Percentiles rank a stretch among this genome's conserved stretches.
Evolutionary conservation across 2,888 invertebrate species (phyloP).

Genomic region (Amphipyra tragopoginis): DNA sequence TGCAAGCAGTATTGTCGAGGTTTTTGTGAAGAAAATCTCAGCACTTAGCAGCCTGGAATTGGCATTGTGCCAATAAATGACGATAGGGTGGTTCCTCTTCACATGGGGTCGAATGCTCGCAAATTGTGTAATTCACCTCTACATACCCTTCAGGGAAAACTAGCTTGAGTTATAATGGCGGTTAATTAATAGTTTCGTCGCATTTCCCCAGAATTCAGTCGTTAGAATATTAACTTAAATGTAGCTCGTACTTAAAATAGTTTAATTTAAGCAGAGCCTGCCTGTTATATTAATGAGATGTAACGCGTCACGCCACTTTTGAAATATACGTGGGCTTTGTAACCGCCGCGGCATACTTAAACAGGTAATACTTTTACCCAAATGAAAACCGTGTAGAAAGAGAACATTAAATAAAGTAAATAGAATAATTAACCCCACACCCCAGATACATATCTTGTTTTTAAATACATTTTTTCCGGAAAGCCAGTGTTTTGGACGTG

Average conservation of each 20-base stretch:
- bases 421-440: conserved; percentile 57
- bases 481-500: conserved; percentile 49
- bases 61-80: conserved; percentile 15
- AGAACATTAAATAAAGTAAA: conserved; percentile 54
- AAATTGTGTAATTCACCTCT: not conserved
- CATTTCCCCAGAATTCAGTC: conserved; percentile 15
- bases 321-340: conserved; percentile 53
- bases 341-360: conserved; percentile 53
- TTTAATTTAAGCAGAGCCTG: conserved; percentile 48
- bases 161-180: conserved; percentile 3
- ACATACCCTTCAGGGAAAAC: not conserved
- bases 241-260: conserved; percentile 26
- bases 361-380: conserved; percentile 53
- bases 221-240: conserved; percentile 39
- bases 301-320: conserved; percentile 51
- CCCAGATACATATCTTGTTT: conserved; percentile 51
- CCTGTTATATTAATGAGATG: conserved; percentile 53
- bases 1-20: no score
- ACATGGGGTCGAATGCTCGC: not conserved
- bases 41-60: conserved; percentile 1
- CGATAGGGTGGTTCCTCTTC: not conserved
- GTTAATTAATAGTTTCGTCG: conserved; percentile 29
- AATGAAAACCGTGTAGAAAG: conserved; percentile 53
- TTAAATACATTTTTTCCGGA: conserved; percentile 43
- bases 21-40: no score